Evolutionary conservation across 2,888 invertebrate species (phyloP), one percentile per base, ranked within the genome.

Genomic region (Gymnocheta viridis): DNA sequence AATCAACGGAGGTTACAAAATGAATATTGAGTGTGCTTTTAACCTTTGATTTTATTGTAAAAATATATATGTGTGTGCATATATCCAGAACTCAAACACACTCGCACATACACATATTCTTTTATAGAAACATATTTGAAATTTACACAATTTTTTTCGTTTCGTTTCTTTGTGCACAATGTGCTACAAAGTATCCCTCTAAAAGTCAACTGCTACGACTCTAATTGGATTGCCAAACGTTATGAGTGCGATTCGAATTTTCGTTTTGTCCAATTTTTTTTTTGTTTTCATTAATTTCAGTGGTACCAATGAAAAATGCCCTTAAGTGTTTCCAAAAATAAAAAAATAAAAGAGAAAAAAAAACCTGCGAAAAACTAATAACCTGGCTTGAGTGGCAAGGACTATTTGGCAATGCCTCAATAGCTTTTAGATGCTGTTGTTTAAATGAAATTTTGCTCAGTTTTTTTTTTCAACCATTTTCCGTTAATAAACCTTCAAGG

Each of bases 131-230:
- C 72, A 74, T 69, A 58, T 78, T 85, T 47, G 51, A 66, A 60
- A 66, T 69, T 66, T 54, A 24, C 2, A 22, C 35, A 2, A 4
- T 22, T 4, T 14, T 51, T 51, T 54, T 54, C 0, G 27, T 54
- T n/a, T 35, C 0, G 22, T 0, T 3, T 38, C n/a, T 17, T 51
- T 74, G 3, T 24, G 41, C 41, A n/a, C 47, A 51, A 41, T 76
- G 38, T 56, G 22, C 54, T 44, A 19, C 29, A 38, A 76, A 80
- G 44, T 74, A 73, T 56, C 77, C 54, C 87, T 88, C 87, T 89
- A 89, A 90, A 89, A 89, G 89, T 89, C 89, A 90, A 88, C 89
- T 89, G 87, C 87, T 88, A 66, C 70, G 79, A 80, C 88, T 89
- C 89, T 89, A 89, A 89, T 89, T 89, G 89, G 89, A 90, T 89